Percentiles rank a stretch among this genome's conserved stretches.
phyloP scores from a whole-genome alignment of 2,797 vertebrate species.

The Anas flavirostris region DNA sequence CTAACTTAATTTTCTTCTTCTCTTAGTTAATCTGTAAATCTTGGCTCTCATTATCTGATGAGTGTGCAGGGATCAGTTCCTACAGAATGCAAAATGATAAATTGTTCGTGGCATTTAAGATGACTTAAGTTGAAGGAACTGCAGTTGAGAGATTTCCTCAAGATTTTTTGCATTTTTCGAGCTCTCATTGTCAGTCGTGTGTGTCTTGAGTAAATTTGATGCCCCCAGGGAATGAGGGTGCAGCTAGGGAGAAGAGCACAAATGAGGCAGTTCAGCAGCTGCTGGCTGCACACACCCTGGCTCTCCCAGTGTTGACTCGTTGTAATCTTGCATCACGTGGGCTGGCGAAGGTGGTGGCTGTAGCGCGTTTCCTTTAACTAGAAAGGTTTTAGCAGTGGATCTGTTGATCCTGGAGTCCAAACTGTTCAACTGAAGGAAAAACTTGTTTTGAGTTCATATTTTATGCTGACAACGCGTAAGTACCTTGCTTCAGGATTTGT shows the following conservation, averaged over 20 bases:
- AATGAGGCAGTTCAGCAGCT: background rate
- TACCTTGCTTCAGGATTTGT: constrained; percentile 13
- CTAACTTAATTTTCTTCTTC: background rate
- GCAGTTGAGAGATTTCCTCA: background rate
- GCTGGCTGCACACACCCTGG: background rate
- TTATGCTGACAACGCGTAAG: constrained; percentile 53
- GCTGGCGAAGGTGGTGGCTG: constrained; percentile 15
- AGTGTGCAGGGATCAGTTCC: background rate
- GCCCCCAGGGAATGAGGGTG: background rate
- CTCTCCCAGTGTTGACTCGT: background rate
- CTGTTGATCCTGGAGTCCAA: constrained; percentile 45
- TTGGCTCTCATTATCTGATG: background rate
- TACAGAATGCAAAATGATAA: background rate
- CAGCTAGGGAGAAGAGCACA: background rate
- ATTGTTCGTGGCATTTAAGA: background rate
- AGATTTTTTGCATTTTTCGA: background rate
- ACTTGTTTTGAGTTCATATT: constrained; percentile 16
- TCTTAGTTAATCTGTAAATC: background rate
- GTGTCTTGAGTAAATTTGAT: background rate
- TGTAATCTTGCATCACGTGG: constrained; percentile 54
- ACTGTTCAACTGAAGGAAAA: constrained; percentile 47
- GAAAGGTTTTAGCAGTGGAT: constrained; percentile 26
- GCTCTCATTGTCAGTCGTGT: background rate
- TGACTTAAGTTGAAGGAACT: background rate
- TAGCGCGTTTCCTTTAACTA: background rate